Evolutionary conservation across 2,888 invertebrate genomes (phyloP).

Genomic region (Himalopsyche kuldschensis): DNA sequence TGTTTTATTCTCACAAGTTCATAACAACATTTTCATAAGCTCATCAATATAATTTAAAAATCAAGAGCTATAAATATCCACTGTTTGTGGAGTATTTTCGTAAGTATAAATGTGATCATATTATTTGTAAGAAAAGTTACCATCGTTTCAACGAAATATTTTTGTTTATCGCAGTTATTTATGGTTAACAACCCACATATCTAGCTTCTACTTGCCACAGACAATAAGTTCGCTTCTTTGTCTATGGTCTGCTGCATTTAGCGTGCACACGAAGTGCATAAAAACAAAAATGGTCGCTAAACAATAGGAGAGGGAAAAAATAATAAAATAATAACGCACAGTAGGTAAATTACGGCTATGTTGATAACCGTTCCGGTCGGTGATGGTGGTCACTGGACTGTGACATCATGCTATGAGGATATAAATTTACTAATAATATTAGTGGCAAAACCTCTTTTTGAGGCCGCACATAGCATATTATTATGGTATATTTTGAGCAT

Average conservation of each 20-base stretch:
- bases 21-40: too few relatives aligned
- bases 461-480: too few relatives aligned
- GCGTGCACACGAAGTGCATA: slow-evolving; percentile 18
- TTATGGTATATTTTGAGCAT: too few relatives aligned
- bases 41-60: too few relatives aligned
- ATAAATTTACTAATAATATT: background rate
- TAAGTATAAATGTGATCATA: too few relatives aligned
- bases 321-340: slow-evolving; percentile 5
- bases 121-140: too few relatives aligned
- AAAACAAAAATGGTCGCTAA: background rate
- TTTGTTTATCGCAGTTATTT: too few relatives aligned
- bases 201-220: background rate
- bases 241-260: slow-evolving; percentile 13
- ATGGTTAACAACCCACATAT: background rate
- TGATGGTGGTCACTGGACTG: slow-evolving; percentile 11
- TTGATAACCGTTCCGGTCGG: slow-evolving; percentile 30
- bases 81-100: too few relatives aligned
- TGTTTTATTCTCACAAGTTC: too few relatives aligned
- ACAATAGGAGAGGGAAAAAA: slow-evolving; percentile 25
- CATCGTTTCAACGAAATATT: too few relatives aligned
- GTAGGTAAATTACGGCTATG: slow-evolving; percentile 16
- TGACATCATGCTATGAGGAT: slow-evolving; percentile 1
- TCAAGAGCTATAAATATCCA: too few relatives aligned
- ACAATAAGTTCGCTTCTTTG: background rate
- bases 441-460: too few relatives aligned